Evolutionary conservation across 2,888 invertebrate genomes (phyloP), one percentile per base, ranked within the genome.

Genomic region (Scotopteryx bipunctaria): DNA sequence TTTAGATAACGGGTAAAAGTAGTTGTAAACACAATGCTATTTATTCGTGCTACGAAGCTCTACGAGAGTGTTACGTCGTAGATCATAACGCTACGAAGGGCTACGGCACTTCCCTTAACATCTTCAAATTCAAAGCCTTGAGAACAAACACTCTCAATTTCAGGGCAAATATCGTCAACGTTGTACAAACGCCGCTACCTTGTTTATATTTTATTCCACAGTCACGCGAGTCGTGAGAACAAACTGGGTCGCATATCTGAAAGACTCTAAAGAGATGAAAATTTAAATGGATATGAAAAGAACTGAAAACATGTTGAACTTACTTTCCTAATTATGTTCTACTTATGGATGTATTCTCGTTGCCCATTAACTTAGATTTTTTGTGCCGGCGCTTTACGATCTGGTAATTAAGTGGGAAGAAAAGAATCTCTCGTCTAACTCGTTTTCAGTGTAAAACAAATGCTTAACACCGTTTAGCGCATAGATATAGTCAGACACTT

Each of bases 141-240:
- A 11, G 8, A 31, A 21, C 31, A n/a, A 21, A 31, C 31, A 31
- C 27, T 40, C 33, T 47, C 47, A 11, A 41, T 47, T 48, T 27
- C 36, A 36, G 19, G 37, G 43, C 17, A 43, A 43, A 43, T 32
- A 27, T 38, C 19, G 35, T 36, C 25, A 47, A 13, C 38, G 40
- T 9, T 32, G 16, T 19, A 4, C 23, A 15, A 45, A 13, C 46
- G 31, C 5, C 4, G 9, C n/a, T n/a, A n/a, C 6, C 8, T 14
- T 47, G 40, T 40, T 46, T 46, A 46, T 32, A 17, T 47, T 33
- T 40, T 27, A 47, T 40, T 33, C 4, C 2, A 33, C 16, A 32
- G 40, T 32, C 17, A 32, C 11, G 8, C 23, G 23, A 23, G 14
- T 32, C 32, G 11, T 9, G 5, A 11, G 35, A 3, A 17, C 17